Percentiles rank a stretch among this genome's conserved stretches.
Evolutionary conservation across 2,888 invertebrate species (phyloP).

Genomic region (Hirtodrosophila alboralis): DNA sequence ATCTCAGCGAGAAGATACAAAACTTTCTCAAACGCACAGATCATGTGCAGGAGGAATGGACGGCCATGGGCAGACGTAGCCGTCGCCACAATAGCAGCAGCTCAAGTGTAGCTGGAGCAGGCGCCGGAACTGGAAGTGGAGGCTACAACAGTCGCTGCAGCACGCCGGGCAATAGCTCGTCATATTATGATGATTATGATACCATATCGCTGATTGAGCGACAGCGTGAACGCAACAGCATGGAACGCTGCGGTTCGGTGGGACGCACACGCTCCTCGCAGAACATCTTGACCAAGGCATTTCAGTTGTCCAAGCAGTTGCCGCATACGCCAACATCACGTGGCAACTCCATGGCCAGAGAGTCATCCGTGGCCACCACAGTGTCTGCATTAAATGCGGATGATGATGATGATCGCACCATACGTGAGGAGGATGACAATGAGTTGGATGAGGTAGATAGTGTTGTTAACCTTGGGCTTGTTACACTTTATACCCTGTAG

Average conservation of each 20-base stretch:
- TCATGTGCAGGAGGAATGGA: conserved; percentile 95
- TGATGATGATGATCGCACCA: conserved; percentile 87
- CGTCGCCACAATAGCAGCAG: conserved; percentile 51
- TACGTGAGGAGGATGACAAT: conserved; percentile 88
- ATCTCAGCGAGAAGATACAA: conserved; percentile 90
- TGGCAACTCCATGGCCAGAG: conserved; percentile 80
- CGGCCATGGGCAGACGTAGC: conserved; percentile 86
- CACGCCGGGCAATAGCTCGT: conserved; percentile 74
- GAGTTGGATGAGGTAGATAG: conserved; percentile 80
- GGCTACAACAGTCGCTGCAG: conserved; percentile 69
- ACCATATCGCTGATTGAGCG: conserved; percentile 83
- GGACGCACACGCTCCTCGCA: conserved; percentile 90
- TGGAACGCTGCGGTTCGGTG: conserved; percentile 83
- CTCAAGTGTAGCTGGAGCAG: conserved; percentile 45
- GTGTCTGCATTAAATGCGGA: conserved; percentile 75
- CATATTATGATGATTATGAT: conserved; percentile 81
- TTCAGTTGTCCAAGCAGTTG: conserved; percentile 87
- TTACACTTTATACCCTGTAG: conserved; percentile 8
- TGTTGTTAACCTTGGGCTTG: conserved; percentile 57
- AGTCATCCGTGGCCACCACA: conserved; percentile 80
- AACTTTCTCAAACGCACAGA: conserved; percentile 93
- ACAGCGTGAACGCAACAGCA: conserved; percentile 82
- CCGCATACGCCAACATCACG: conserved; percentile 83
- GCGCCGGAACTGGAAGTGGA: conserved; percentile 52
- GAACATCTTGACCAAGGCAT: conserved; percentile 93